phyloP scores from a whole-genome alignment of 2,888 invertebrate genomes.

The Periphyllus acericola region DNA sequence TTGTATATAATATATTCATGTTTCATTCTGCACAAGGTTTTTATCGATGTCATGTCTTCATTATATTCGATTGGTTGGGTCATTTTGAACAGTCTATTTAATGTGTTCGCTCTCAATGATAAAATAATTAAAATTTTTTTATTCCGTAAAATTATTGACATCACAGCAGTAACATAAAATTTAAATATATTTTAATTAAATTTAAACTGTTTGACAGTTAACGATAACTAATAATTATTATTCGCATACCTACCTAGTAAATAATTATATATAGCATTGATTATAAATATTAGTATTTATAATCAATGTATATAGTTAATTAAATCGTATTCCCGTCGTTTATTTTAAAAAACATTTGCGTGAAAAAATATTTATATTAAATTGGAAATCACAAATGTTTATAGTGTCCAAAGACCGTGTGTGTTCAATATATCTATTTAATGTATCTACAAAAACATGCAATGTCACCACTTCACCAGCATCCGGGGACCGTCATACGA shows the following conservation, averaged over 20 bases:
- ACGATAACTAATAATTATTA: not conserved
- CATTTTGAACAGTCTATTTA: not conserved
- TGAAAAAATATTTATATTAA: not conserved
- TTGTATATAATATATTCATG: too few relatives aligned
- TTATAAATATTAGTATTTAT: too few relatives aligned
- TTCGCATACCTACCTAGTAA: not conserved
- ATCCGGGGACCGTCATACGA: constrained; percentile 16
- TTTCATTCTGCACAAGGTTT: not conserved
- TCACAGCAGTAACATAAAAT: not conserved
- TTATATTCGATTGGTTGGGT: not conserved
- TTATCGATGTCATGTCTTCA: not conserved
- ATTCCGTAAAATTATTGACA: constrained; percentile 14
- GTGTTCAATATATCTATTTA: constrained; percentile 9
- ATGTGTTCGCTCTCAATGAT: not conserved
- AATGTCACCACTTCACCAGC: constrained; percentile 46
- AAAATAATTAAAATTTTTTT: not conserved
- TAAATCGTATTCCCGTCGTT: not conserved
- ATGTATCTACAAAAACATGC: constrained; percentile 5
- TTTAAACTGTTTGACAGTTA: not conserved
- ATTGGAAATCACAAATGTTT: not conserved
- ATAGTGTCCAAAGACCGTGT: not conserved
- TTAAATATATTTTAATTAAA: not conserved
- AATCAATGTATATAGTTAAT: not conserved
- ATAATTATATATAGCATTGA: too few relatives aligned
- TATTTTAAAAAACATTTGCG: not conserved